Base-by-base conservation (phyloP, 2,797 vertebrate species). In the Lateolabrax maculatus region DNA sequence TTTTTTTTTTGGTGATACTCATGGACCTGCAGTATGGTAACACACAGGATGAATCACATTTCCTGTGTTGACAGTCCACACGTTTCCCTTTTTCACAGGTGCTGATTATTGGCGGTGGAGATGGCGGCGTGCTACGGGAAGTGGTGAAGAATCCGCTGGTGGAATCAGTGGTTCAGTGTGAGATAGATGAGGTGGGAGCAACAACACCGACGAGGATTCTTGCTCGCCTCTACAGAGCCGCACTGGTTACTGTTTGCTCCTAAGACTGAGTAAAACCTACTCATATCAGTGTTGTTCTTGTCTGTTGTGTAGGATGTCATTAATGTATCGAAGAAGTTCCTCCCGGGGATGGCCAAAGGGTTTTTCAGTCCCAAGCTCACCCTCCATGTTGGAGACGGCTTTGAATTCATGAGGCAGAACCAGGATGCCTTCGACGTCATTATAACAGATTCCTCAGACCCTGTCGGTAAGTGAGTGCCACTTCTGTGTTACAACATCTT, bases 391-490 rank as follows among this genome's bases (percentile, higher is more conserved):
- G 97, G 98, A 2, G 98, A 99, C 1, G 98, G 98, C 39, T 99
- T 99, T 90, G 98, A 99, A 85, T 99, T 99, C 90, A 99, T 99
- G 98, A 99, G 99, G 80, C 96, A 98, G 91, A 99, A 99, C 92
- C 97, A 98, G 92, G 97, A 99, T 69, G 98, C 97, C 43, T 99
- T 99, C 9, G 98, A 99, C 34, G 89, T 99, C 58, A 99, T 99
- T 87, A 99, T 99, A 91, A 99, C 98, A 0, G 98, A 99, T 89
- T 99, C 98, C 0, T 99, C 98, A 8, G 98, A 99, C 93, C 98
- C 98, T 75, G 97, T 99, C 75, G 98, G 98, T 98, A 81, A 94
- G 98, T 71, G 15, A 94, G 98, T 71, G 15, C 5, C 25, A 2
- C 31, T 15, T 44, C 55, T 21, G 2, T 29, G 8, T 60, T 39